Evolutionary conservation across 2,113 vertebrate species (phyloP).

Genomic region (Thalassarche chlororhynchos): DNA sequence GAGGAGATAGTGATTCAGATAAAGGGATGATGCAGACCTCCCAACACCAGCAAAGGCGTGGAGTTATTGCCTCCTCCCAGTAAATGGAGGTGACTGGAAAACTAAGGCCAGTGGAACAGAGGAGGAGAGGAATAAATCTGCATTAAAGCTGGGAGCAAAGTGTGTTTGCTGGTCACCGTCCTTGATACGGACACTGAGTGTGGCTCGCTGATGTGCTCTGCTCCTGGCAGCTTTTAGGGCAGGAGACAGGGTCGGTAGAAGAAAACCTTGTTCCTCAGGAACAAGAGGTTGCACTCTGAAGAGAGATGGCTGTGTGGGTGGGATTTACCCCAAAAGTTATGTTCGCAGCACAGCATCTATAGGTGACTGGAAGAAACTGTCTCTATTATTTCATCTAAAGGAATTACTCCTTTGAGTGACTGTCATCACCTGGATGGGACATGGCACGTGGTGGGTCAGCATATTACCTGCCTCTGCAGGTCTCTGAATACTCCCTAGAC

Average conservation of each 20-base stretch:
- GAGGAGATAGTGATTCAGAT: no score
- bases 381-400: neutral
- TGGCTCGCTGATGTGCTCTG: neutral
- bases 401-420: neutral
- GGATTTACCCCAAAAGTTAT: no score
- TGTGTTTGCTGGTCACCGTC: neutral
- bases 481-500: accelerated
- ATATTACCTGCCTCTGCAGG: accelerated
- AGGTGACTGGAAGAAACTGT: neutral
- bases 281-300: accelerated
- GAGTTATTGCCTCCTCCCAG: neutral
- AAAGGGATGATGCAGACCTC: neutral
- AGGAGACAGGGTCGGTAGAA: neutral
- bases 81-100: neutral
- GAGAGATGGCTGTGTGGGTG: neutral
- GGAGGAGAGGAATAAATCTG: neutral
- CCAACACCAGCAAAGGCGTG: neutral
- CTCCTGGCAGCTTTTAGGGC: neutral
- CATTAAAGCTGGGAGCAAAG: neutral
- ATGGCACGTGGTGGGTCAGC: accelerated
- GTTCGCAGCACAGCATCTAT: neutral
- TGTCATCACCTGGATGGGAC: no score
- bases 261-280: neutral
- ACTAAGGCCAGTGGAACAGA: neutral
- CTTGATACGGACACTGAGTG: accelerated